Percentiles rank a stretch among this genome's conserved stretches.
These are phyloP conservation scores for Brachypteracias leptosomus DNA, from an alignment of 2,113 vertebrate genomes.

Conservation along the genomic window DNA sequence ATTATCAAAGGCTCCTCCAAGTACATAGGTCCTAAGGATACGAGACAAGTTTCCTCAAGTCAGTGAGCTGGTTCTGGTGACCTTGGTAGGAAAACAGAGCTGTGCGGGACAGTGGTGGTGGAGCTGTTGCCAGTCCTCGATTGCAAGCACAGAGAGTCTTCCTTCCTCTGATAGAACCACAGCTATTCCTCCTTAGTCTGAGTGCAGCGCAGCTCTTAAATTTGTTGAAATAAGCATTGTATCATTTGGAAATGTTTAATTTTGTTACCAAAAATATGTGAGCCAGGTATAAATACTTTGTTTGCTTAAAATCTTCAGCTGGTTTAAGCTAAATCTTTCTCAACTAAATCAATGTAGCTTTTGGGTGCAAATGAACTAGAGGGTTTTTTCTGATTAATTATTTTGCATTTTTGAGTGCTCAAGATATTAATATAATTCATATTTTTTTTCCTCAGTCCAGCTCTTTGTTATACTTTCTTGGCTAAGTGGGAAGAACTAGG, in stretches of 20 bases:
- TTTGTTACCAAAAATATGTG: background rate
- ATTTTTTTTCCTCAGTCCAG: background rate
- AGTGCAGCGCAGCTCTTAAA: background rate
- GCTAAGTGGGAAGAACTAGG: background rate
- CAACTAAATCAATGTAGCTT: background rate
- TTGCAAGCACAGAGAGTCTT: background rate
- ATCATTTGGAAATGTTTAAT: background rate
- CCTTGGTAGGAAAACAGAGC: background rate
- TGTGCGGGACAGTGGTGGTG: background rate
- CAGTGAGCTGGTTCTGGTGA: background rate
- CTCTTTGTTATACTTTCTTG: background rate
- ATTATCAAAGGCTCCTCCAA: background rate
- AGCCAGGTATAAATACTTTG: background rate
- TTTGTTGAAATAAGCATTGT: background rate
- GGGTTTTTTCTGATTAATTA: background rate
- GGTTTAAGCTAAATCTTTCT: background rate
- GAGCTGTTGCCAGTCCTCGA: background rate
- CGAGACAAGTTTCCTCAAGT: background rate
- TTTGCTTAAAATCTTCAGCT: background rate
- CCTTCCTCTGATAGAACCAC: background rate
- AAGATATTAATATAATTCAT: background rate
- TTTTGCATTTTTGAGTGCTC: background rate
- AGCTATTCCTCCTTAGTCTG: background rate
- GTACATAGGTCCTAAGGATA: background rate
- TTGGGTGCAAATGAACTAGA: background rate